These are phyloP conservation scores for Cheirogaleus major DNA, from an alignment of 2,797 vertebrate genomes.

Conservation along the genomic window DNA sequence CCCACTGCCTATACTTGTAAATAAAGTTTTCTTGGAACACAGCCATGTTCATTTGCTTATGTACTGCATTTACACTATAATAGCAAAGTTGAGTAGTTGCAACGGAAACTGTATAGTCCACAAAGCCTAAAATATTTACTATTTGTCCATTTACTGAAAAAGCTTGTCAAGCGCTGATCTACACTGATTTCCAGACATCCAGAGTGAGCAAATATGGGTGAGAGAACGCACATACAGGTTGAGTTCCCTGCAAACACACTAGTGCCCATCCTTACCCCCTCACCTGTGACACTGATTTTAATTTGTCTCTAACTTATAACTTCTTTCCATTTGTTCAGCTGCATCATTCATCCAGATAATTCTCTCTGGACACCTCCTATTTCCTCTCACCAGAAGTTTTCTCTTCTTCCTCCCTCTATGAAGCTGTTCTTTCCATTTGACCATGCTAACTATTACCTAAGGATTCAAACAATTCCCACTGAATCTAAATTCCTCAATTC, in stretches of 20 bases:
- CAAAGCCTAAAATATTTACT: not conserved
- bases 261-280: not conserved
- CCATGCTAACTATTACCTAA: not conserved
- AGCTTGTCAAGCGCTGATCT: not conserved
- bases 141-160: not conserved
- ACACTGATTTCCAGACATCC: not conserved
- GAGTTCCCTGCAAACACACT: not conserved
- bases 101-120: not conserved
- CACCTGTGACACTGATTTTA: not conserved
- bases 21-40: not conserved
- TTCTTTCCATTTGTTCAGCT: not conserved
- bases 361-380: not conserved
- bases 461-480: not conserved
- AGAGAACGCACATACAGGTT: not conserved
- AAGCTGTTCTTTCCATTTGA: not conserved
- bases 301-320: not conserved
- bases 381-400: not conserved
- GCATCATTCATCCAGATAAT: not conserved
- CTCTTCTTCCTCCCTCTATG: not conserved
- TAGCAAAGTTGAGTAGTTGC: not conserved
- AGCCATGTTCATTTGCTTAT: not conserved
- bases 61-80: not conserved
- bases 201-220: not conserved
- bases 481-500: not conserved
- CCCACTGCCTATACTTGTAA: not conserved